phyloP scores from a whole-genome alignment of 2,113 vertebrate genomes.

The Passer montanus region DNA sequence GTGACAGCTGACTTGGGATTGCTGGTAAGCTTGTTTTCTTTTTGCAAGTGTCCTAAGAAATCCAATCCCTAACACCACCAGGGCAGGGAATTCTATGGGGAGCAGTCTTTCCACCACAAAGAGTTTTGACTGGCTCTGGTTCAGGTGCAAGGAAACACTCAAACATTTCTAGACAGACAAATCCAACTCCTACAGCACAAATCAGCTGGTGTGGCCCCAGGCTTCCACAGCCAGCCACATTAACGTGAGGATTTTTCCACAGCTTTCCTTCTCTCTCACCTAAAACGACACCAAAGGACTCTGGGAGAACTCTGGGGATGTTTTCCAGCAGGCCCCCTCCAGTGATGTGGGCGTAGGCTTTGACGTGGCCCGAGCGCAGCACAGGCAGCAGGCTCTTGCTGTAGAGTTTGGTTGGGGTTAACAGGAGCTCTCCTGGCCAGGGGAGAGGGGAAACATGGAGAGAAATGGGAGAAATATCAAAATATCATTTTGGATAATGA shows the following conservation, averaged over 20 bases:
- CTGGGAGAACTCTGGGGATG: slow-evolving; percentile 89
- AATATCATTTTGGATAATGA: neutral
- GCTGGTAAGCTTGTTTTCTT: neutral
- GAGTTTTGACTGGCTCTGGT: neutral
- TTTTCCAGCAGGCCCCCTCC: slow-evolving; percentile 95
- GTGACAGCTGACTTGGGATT: neutral
- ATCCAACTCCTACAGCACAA: neutral
- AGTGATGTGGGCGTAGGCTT: slow-evolving; percentile 94
- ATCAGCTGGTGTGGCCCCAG: neutral
- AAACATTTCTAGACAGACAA: neutral
- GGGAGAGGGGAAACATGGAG: neutral
- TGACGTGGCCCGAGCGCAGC: slow-evolving; percentile 85
- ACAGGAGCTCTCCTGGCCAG: slow-evolving; percentile 83
- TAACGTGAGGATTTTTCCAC: neutral
- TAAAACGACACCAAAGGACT: slow-evolving; percentile 80
- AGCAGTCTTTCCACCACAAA: neutral
- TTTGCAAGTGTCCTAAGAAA: neutral
- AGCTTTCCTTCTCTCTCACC: slow-evolving; percentile 74
- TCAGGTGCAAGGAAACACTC: neutral
- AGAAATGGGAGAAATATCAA: neutral
- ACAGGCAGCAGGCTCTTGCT: slow-evolving; percentile 84
- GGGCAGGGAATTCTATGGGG: neutral
- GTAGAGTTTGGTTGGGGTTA: slow-evolving; percentile 95
- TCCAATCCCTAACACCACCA: neutral
- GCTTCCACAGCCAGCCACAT: neutral